Evolutionary conservation across 2,797 vertebrate genomes (phyloP).

Genomic region (Brachyrhaphis roseni): DNA sequence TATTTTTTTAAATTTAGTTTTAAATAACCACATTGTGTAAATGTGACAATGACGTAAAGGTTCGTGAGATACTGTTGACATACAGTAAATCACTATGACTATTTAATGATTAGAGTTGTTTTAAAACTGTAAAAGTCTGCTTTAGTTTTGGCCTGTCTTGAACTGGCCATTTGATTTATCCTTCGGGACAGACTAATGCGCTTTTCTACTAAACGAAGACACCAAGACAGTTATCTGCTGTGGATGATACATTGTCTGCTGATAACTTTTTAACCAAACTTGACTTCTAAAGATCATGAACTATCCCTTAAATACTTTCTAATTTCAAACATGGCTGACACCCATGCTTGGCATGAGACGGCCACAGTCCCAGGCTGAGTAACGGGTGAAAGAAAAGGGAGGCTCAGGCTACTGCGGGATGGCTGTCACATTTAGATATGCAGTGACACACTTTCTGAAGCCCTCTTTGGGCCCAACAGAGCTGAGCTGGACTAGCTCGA

Average conservation of each 20-base stretch:
- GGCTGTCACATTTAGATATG: conserved; percentile 64
- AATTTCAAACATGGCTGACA: conserved; percentile 5
- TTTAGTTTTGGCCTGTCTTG: neutral
- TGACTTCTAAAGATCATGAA: neutral
- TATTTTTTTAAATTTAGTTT: neutral
- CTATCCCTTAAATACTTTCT: neutral
- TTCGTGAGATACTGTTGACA: neutral
- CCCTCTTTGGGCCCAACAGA: conserved; percentile 48
- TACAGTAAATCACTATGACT: neutral
- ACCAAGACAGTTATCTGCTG: neutral
- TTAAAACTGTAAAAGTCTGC: neutral
- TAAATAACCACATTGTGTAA: neutral
- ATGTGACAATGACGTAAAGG: neutral
- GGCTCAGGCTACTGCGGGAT: conserved; percentile 40
- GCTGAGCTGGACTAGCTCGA: conserved; percentile 22
- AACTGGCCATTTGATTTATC: neutral
- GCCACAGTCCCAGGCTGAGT: conserved; percentile 28
- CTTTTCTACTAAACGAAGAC: neutral
- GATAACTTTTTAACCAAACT: neutral
- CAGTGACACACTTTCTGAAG: conserved; percentile 52
- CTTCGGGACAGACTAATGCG: neutral
- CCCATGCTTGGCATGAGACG: neutral
- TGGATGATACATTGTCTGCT: neutral
- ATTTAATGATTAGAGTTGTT: neutral
- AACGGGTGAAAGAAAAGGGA: conserved; percentile 22